Conservation (phyloP, 1,140 invertebrate species). For the Chrysomallon squamiferum region DNA sequence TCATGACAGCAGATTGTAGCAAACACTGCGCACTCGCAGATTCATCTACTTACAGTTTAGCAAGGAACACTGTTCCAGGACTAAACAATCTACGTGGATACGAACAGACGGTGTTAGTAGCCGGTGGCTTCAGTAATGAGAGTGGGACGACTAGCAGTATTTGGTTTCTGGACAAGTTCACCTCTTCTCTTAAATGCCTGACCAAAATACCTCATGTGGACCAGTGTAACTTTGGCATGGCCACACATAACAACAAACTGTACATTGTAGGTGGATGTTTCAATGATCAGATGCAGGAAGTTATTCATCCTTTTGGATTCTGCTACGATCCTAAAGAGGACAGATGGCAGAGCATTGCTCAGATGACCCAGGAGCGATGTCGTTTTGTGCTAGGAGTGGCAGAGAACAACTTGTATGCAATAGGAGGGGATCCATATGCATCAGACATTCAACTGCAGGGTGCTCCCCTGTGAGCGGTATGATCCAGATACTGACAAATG, state of each 20-base stretch:
- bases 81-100: constrained; percentile 70
- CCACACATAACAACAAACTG: constrained; percentile 74
- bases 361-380: constrained; percentile 75
- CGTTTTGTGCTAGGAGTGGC: constrained; percentile 76
- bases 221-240: constrained; percentile 79
- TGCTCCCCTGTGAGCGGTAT: constrained; percentile 71
- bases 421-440: constrained; percentile 68
- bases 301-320: constrained; percentile 79
- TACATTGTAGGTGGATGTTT: constrained; percentile 78
- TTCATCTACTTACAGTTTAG: no score
- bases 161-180: constrained; percentile 68
- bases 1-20: not conserved
- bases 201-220: constrained; percentile 78
- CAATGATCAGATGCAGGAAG: constrained; percentile 71
- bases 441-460: constrained; percentile 56
- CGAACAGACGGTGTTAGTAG: constrained; percentile 73
- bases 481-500: constrained; percentile 70
- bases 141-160: constrained; percentile 78
- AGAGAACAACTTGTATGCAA: constrained; percentile 71
- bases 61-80: constrained; percentile 33
- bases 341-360: constrained; percentile 75
- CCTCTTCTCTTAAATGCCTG: constrained; percentile 71
- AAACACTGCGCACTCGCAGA: not conserved
- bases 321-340: constrained; percentile 71
- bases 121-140: constrained; percentile 74